phyloP scores from a whole-genome alignment of 2,113 vertebrate species.

The Cyanoramphus novaezelandiae region DNA sequence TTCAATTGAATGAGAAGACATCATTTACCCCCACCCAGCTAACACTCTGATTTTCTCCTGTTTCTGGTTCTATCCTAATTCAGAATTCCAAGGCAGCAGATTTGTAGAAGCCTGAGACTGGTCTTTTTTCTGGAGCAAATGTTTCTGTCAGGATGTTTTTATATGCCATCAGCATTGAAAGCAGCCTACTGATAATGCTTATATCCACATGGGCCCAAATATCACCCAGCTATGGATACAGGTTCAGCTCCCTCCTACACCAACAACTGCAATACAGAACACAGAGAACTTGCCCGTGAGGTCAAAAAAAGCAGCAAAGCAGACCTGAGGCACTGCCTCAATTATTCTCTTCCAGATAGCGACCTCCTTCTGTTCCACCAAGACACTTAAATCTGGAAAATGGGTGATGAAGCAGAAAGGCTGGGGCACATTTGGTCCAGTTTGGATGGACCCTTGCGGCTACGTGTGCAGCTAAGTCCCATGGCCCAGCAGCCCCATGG shows the following conservation, averaged over 20 bases:
- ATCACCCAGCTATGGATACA: not conserved
- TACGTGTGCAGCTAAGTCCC: not conserved
- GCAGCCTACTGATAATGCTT: not conserved
- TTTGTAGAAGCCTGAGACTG: not conserved
- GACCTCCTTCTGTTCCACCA: not conserved
- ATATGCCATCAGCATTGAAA: not conserved
- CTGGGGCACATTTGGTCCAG: not conserved
- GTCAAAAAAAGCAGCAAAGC: not conserved
- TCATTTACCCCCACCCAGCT: not conserved
- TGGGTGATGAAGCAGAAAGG: not conserved
- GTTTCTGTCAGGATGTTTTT: not conserved
- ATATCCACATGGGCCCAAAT: not conserved
- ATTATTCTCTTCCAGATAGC: not conserved
- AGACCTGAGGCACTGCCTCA: not conserved
- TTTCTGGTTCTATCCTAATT: not conserved
- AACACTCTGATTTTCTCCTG: not conserved
- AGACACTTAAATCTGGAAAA: not conserved
- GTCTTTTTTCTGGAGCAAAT: not conserved
- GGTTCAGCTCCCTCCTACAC: not conserved
- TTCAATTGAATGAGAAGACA: not conserved
- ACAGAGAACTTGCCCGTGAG: not conserved
- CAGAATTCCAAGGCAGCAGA: not conserved
- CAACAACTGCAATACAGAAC: not conserved
- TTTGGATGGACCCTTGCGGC: rapidly evolving
- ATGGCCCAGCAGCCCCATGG: not conserved